Evolutionary conservation across 2,888 invertebrate species (phyloP).

Genomic region (Cantharis rustica): DNA sequence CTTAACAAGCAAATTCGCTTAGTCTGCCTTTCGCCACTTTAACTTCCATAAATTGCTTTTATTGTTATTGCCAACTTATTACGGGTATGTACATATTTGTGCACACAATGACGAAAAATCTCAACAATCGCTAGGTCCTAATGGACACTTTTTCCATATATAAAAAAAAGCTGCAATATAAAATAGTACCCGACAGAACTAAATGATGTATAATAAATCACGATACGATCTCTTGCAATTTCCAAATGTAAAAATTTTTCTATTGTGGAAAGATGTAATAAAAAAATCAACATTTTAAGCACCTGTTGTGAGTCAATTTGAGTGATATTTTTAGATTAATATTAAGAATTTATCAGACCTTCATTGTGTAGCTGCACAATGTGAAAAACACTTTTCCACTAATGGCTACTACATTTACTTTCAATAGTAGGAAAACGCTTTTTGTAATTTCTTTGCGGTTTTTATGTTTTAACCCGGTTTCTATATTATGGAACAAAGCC

Average conservation of each 20-base stretch:
- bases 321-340: neutral
- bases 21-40: conserved; percentile 31
- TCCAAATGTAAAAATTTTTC: neutral
- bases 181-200: neutral
- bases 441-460: neutral
- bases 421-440: neutral
- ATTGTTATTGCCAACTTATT: neutral
- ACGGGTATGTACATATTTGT: neutral
- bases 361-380: neutral
- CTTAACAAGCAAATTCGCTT: conserved; percentile 32
- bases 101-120: neutral
- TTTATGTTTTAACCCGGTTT: neutral
- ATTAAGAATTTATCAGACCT: neutral
- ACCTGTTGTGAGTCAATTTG: neutral
- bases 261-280: neutral
- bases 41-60: neutral
- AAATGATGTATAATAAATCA: neutral
- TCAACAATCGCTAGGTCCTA: neutral
- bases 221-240: neutral
- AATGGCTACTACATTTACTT: neutral
- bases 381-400: neutral
- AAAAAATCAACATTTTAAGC: neutral
- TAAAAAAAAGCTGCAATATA: neutral
- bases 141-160: neutral
- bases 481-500: neutral